A percentile compares a stretch with the other conserved stretches of the same genome.
These are phyloP conservation scores for Dendrocincla tyrannina DNA, from an alignment of 2,797 vertebrate genomes.

Conservation along the genomic window DNA sequence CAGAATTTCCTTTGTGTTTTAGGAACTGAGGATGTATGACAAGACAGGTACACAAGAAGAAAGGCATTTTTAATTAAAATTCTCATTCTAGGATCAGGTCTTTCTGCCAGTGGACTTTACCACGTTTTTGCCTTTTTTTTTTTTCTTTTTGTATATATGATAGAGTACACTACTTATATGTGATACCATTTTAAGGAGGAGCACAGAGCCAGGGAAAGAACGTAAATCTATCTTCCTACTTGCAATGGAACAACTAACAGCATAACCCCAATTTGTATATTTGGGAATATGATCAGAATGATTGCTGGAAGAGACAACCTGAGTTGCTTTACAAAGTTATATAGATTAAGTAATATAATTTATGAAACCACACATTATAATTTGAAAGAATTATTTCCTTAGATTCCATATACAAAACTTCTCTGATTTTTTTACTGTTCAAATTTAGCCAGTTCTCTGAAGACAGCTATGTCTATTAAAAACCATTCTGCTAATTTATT, in stretches of 20 bases:
- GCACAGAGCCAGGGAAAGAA: neutral
- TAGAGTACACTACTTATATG: neutral
- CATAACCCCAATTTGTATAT: neutral
- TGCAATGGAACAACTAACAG: neutral
- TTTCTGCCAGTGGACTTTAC: neutral
- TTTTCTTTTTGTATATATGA: neutral
- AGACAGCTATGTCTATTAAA: conserved; percentile 23
- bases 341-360: neutral
- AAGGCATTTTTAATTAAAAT: neutral
- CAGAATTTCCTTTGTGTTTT: neutral
- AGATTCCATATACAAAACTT: neutral
- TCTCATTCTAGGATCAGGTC: neutral
- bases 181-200: neutral
- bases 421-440: neutral
- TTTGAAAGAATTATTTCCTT: neutral
- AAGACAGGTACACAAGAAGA: neutral
- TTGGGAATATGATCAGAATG: neutral
- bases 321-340: neutral
- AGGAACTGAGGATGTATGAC: neutral
- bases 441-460: neutral
- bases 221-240: neutral
- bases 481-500: conserved; percentile 46
- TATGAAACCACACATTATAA: neutral
- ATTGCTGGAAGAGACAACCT: neutral
- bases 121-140: neutral